A percentile compares a stretch with the other conserved stretches of the same genome.
Conservation (phyloP, 30 jellyfish, hydroid and myxozoan genomes). For the Aurelia aurita region DNA sequence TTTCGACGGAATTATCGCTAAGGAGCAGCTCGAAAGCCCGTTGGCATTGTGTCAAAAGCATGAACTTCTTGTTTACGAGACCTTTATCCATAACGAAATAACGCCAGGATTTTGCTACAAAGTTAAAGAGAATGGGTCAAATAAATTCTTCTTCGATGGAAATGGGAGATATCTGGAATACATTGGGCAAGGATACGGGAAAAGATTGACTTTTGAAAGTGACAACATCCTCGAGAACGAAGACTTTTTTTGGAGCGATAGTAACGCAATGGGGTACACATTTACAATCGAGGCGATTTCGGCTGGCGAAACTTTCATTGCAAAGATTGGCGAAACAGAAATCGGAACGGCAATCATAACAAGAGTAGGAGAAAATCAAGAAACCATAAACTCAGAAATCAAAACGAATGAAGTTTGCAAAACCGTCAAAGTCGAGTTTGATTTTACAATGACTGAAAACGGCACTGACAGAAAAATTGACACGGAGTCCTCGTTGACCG, state of each 20-base stretch:
- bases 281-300: conserved; percentile 55
- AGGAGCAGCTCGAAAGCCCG: too few species aligned
- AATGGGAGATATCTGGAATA: conserved; percentile 55
- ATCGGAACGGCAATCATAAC: conserved; percentile 46
- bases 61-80: conserved; percentile 56
- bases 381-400: conserved; percentile 28
- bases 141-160: conserved; percentile 58
- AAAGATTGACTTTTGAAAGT: conserved; percentile 64
- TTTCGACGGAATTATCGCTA: too few species aligned
- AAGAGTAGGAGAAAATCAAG: conserved; percentile 55
- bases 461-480: neutral
- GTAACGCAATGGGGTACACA: conserved; percentile 73
- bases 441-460: conserved; percentile 23
- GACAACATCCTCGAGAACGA: conserved; percentile 67
- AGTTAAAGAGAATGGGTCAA: conserved; percentile 66
- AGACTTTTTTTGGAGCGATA: conserved; percentile 82
- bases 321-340: conserved; percentile 19
- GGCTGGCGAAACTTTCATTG: conserved; percentile 52
- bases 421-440: conserved; percentile 62
- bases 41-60: conserved; percentile 14
- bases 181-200: conserved; percentile 87
- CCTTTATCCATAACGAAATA: conserved; percentile 46
- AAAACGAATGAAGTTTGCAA: conserved; percentile 22
- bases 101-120: conserved; percentile 79
- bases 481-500: neutral